Percentiles rank a stretch among this genome's conserved stretches.
Evolutionary conservation across 1,140 invertebrate genomes (phyloP).

Genomic region (Scaptomyza pallida): DNA sequence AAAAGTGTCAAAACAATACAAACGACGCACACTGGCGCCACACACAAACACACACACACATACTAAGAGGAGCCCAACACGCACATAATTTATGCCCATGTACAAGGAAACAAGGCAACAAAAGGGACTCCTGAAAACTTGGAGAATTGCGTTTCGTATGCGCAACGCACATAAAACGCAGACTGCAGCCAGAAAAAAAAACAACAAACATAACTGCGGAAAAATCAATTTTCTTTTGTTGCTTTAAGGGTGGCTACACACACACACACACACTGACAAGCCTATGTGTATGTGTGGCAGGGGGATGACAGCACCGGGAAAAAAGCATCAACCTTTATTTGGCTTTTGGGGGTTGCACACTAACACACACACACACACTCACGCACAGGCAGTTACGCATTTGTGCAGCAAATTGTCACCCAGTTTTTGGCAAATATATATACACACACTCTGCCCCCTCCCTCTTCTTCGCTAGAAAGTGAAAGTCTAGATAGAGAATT

Average conservation of each 20-base stretch:
- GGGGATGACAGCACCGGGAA: conserved; percentile 24
- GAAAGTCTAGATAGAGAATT: conserved; percentile 51
- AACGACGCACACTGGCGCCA: conserved; percentile 37
- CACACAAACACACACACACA: conserved; percentile 1
- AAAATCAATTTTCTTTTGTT: conserved; percentile 80
- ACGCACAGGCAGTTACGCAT: conserved; percentile 56
- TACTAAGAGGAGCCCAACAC: conserved; percentile 26
- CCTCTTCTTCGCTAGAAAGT: conserved; percentile 12
- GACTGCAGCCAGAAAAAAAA: conserved; percentile 73
- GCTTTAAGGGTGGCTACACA: conserved; percentile 45
- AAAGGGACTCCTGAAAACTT: conserved; percentile 11
- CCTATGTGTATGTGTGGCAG: neutral
- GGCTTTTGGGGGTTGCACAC: conserved; percentile 69
- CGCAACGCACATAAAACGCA: conserved; percentile 73
- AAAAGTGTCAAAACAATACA: conserved; percentile 78
- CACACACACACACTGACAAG: too few species aligned
- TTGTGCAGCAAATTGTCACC: conserved; percentile 79
- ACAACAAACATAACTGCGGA: conserved; percentile 56
- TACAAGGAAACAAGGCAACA: conserved; percentile 14
- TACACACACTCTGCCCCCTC: neutral
- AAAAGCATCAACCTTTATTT: conserved; percentile 36
- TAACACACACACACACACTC: conserved; percentile 10
- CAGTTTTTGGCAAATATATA: conserved; percentile 60
- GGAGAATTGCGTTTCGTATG: conserved; percentile 25
- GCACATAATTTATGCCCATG: conserved; percentile 78